Evolutionary conservation across 2,888 invertebrate genomes (phyloP).

Genomic region (Drosophila tripunctata): DNA sequence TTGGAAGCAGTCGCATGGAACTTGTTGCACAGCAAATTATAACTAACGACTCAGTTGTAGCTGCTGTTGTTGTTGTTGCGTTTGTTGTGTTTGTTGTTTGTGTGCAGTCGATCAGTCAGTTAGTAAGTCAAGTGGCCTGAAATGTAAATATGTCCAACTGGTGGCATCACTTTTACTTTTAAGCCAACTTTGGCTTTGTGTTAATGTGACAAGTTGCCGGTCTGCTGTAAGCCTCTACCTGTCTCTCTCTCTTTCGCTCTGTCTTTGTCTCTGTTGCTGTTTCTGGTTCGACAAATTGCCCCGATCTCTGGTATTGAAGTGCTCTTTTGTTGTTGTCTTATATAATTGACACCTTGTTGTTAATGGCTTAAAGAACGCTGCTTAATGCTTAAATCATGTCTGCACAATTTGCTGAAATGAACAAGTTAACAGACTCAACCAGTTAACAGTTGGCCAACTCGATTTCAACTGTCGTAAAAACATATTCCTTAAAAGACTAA

Average conservation of each 20-base stretch:
- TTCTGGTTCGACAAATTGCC: conserved; percentile 48
- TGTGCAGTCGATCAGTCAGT: conserved; percentile 73
- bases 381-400: conserved; percentile 68
- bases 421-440: conserved; percentile 37
- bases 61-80: conserved; percentile 9
- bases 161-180: conserved; percentile 76
- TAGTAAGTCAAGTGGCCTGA: conserved; percentile 70
- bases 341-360: conserved; percentile 75
- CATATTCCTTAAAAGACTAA: conserved; percentile 55
- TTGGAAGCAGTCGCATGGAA: conserved; percentile 81
- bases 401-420: conserved; percentile 31
- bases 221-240: conserved; percentile 7
- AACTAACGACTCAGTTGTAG: conserved; percentile 40
- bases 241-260: not conserved
- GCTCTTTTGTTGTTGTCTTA: conserved; percentile 50
- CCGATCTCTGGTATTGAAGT: not conserved
- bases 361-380: conserved; percentile 58
- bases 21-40: conserved; percentile 77
- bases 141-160: conserved; percentile 70
- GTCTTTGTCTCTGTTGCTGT: not conserved
- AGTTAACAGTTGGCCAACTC: conserved; percentile 28
- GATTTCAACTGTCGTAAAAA: not conserved
- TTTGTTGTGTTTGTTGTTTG: conserved; percentile 16
- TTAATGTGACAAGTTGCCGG: conserved; percentile 70
- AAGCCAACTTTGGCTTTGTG: conserved; percentile 69